Conservation (phyloP, 2,888 invertebrate species). For the Abrostola tripartita region DNA sequence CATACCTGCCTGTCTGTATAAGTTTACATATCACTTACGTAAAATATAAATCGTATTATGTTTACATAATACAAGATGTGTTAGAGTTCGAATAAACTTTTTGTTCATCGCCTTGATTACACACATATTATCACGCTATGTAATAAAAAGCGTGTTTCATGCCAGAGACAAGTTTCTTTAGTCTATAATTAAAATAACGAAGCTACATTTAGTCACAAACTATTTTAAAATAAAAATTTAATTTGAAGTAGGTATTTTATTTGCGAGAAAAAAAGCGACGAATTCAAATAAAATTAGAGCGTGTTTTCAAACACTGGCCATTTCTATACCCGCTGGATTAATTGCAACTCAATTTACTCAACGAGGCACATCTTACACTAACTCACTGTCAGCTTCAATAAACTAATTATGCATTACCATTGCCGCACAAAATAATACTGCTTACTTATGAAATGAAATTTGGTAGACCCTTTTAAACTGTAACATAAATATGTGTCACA, state of each 20-base stretch:
- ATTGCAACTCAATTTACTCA: slow-evolving; percentile 57
- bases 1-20: slow-evolving; percentile 6
- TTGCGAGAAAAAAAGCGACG: background rate
- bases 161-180: background rate
- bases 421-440: background rate
- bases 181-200: slow-evolving; percentile 14
- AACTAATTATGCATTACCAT: slow-evolving; percentile 7
- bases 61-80: slow-evolving; percentile 8
- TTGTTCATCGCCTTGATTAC: slow-evolving; percentile 9
- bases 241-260: background rate
- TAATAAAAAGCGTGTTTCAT: slow-evolving; percentile 1
- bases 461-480: slow-evolving; percentile 42
- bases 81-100: slow-evolving; percentile 5
- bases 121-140: slow-evolving; percentile 1
- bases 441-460: slow-evolving; percentile 13
- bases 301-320: slow-evolving; percentile 32
- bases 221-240: background rate
- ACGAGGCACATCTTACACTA: slow-evolving; percentile 12
- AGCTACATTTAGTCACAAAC: background rate
- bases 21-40: slow-evolving; percentile 29
- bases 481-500: slow-evolving; percentile 58
- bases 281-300: background rate
- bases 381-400: slow-evolving; percentile 2
- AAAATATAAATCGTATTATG: slow-evolving; percentile 22
- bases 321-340: slow-evolving; percentile 50